These are phyloP conservation scores for Yponomeuta sedellus DNA, from an alignment of 2,888 invertebrate species.

Conservation along the genomic window DNA sequence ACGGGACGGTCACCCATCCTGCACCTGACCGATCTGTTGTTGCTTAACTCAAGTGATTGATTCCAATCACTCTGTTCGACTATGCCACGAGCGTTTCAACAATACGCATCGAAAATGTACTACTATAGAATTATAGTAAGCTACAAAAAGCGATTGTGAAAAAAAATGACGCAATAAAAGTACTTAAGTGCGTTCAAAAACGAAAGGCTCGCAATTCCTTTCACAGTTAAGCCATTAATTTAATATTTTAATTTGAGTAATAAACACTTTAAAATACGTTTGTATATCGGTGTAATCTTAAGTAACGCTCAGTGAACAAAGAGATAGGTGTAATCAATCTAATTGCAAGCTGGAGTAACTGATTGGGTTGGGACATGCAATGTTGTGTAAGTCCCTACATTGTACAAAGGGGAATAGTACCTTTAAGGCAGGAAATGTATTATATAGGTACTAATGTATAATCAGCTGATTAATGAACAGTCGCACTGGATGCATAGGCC, in stretches of 20 bases:
- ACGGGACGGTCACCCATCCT: no score
- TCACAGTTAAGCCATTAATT: not conserved
- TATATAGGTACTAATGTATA: no score
- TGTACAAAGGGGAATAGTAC: no score
- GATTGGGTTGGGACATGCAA: not conserved
- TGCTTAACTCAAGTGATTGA: no score
- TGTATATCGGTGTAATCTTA: not conserved
- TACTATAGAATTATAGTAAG: no score
- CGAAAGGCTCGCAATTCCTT: not conserved
- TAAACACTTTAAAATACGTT: not conserved
- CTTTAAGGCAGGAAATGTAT: no score
- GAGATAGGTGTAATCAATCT: not conserved
- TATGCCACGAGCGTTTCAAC: no score
- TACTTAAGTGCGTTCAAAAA: not conserved
- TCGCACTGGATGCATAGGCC: no score
- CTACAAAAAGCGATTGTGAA: not conserved
- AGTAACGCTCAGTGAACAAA: not conserved
- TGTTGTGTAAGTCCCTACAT: not conserved
- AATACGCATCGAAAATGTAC: no score
- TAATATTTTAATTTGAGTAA: not conserved
- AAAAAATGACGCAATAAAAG: not conserved
- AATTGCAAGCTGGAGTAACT: not conserved
- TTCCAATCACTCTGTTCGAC: no score
- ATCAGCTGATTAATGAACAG: no score
- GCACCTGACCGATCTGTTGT: no score